Evolutionary conservation across 2,113 vertebrate genomes (phyloP).

Genomic region (Neolamprologus devosi): DNA sequence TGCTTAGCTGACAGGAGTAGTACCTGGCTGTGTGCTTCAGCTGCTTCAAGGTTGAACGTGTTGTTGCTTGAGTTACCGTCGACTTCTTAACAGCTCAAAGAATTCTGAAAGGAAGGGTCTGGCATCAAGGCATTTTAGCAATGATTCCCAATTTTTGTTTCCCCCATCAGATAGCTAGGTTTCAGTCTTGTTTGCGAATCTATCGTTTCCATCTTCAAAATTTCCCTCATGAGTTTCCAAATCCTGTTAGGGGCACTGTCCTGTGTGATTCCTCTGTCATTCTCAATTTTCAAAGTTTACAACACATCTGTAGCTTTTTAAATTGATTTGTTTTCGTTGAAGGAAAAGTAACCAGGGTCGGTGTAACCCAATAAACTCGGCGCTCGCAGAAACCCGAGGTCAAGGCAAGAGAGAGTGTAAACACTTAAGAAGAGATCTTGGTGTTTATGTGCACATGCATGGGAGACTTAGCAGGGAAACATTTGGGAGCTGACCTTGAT

Average conservation of each 20-base stretch:
- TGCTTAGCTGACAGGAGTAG: background rate
- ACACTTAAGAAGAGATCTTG: background rate
- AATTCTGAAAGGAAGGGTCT: background rate
- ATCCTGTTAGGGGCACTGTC: background rate
- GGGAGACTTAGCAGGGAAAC: background rate
- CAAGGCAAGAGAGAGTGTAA: background rate
- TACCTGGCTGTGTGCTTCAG: background rate
- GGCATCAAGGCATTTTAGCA: background rate
- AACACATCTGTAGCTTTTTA: background rate
- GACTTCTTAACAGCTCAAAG: background rate
- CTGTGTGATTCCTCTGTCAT: background rate
- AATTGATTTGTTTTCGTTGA: constrained; percentile 16
- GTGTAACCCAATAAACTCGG: constrained; percentile 16
- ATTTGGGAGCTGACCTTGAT: constrained; percentile 24
- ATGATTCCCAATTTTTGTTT: background rate
- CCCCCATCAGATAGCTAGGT: background rate
- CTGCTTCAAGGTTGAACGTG: background rate
- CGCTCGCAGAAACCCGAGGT: background rate
- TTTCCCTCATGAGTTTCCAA: background rate
- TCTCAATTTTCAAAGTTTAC: background rate
- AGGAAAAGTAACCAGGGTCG: background rate
- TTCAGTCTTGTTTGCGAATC: background rate
- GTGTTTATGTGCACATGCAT: constrained; percentile 9
- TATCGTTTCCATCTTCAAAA: background rate
- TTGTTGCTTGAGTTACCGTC: background rate